Base-by-base conservation (phyloP, 1,140 invertebrate genomes). In the Lasioglossum baleicum region DNA sequence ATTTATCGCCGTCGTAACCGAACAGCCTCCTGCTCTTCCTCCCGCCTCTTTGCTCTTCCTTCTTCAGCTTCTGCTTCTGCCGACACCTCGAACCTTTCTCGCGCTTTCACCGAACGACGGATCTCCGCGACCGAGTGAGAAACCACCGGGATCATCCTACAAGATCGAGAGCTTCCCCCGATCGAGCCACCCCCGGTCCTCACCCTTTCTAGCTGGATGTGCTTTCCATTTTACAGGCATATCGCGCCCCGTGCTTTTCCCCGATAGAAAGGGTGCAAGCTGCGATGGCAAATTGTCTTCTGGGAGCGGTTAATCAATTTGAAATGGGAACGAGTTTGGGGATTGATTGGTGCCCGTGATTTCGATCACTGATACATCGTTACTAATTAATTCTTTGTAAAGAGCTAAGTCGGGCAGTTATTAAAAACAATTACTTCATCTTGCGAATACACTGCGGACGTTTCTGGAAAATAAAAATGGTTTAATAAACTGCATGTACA, bases 1-100 rank as follows among this genome's bases (percentile, higher is more conserved):
- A 92, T 92, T 93, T 93, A 92, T 93, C 90, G 90, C 88, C 79
- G 86, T 91, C 89, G 90, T 92, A 92, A 92, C 90, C 83, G 87
- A 91, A 90, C 65, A 11, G 20, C 77, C 91, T 89, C 69, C 87
- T 72, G 83, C 48, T 61, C 31, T 35, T 13, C 26, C 40, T 51
- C 4, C 73, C 51, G 60, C 64, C 65, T 66, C 77, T 44, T 13
- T 48, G 10, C 44, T 3, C 44, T 13, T 13, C 44, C 8, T 11
- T 11, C 7, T 13, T 13, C 44, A 13, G 13, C 44, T 48, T 13
- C 44, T 48, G 44, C 44, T 48, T 48, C 44, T 48, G 44, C 44
- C 44, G 44, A 48, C 44, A 48, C 44, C 44, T 48, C 44, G 44
- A 48, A 48, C 44, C 44, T 69, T 86, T 74, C 48, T 60, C 53